phyloP scores from a whole-genome alignment of 2,888 invertebrate species.

The Pseudanteris insignis region DNA sequence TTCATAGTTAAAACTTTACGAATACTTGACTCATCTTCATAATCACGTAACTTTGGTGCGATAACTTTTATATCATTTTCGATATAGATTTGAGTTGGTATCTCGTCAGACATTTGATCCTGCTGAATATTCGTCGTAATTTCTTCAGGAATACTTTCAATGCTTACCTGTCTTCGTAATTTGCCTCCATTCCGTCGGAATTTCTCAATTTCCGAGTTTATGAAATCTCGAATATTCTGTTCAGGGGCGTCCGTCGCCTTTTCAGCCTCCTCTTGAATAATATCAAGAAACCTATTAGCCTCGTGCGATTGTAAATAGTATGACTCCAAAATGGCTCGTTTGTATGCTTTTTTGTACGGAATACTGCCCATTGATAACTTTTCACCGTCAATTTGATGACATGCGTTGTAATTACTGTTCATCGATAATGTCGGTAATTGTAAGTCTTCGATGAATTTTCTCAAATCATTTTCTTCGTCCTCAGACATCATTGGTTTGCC shows the following conservation, averaged over 20 bases:
- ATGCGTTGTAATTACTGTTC: constrained; percentile 1
- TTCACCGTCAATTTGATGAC: constrained; percentile 19
- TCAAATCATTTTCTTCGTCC: constrained; percentile 58
- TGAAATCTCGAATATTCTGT: constrained; percentile 67
- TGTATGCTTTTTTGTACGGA: constrained; percentile 68
- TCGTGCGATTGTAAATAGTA: constrained; percentile 71
- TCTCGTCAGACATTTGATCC: too few relatives aligned
- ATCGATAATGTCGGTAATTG: constrained; percentile 51
- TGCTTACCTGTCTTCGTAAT: constrained; percentile 12
- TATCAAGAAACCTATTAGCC: constrained; percentile 77
- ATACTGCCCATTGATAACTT: constrained; percentile 37
- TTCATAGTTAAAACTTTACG: too few relatives aligned
- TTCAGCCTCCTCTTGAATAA: constrained; percentile 81
- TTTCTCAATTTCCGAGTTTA: constrained; percentile 68
- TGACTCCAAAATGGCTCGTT: constrained; percentile 69
- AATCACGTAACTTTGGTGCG: too few relatives aligned
- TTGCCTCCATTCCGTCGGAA: constrained; percentile 62
- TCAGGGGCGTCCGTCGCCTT: constrained; percentile 66
- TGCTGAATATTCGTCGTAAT: too few relatives aligned
- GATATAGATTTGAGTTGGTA: constrained; percentile 11
- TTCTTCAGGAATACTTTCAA: too few relatives aligned
- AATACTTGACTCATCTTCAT: too few relatives aligned
- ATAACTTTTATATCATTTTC: constrained; percentile 8
- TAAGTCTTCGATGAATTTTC: constrained; percentile 58
- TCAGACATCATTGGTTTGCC: constrained; percentile 50